A percentile compares a stretch with the other conserved stretches of the same genome.
These are phyloP conservation scores for Gambusia yucatana DNA, from an alignment of 2,797 vertebrate genomes.

Conservation along the genomic window DNA sequence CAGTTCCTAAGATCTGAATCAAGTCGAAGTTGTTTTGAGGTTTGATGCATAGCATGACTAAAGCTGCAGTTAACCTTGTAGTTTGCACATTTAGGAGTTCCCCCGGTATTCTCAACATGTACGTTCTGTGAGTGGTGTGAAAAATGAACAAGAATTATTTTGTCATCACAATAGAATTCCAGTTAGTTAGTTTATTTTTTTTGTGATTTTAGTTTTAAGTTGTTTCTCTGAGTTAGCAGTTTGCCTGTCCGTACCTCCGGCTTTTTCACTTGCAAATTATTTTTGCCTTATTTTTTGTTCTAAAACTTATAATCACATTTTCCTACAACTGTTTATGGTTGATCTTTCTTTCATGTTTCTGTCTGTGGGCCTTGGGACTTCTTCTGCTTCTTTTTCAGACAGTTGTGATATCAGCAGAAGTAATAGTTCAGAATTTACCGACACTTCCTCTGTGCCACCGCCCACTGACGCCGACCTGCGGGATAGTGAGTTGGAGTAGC, in stretches of 20 bases:
- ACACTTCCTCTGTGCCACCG: slow-evolving; percentile 86
- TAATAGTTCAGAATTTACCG: slow-evolving; percentile 86
- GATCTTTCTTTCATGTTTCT: slow-evolving; percentile 1
- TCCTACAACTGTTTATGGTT: neutral
- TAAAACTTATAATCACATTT: neutral
- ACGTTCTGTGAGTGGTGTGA: neutral
- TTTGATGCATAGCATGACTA: neutral
- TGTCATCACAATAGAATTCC: neutral
- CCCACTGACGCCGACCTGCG: slow-evolving; percentile 88
- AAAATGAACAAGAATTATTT: neutral
- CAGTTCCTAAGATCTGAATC: slow-evolving; percentile 1
- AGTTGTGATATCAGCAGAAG: slow-evolving; percentile 83
- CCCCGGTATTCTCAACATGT: slow-evolving; percentile 38
- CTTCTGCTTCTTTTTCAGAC: slow-evolving; percentile 80
- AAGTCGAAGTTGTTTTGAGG: slow-evolving; percentile 13
- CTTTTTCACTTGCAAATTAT: neutral
- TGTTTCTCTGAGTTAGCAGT: neutral
- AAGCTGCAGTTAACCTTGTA: neutral
- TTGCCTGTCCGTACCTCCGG: slow-evolving; percentile 10
- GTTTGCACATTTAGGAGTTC: slow-evolving; percentile 39
- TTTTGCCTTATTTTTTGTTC: neutral
- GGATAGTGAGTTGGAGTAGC: slow-evolving; percentile 91
- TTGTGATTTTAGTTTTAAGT: neutral
- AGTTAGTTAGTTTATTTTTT: neutral
- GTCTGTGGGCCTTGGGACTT: slow-evolving; percentile 25